Evolutionary conservation across 2,888 invertebrate genomes (phyloP), one percentile per base, ranked within the genome.

Genomic region (Plagiodera versicolora): DNA sequence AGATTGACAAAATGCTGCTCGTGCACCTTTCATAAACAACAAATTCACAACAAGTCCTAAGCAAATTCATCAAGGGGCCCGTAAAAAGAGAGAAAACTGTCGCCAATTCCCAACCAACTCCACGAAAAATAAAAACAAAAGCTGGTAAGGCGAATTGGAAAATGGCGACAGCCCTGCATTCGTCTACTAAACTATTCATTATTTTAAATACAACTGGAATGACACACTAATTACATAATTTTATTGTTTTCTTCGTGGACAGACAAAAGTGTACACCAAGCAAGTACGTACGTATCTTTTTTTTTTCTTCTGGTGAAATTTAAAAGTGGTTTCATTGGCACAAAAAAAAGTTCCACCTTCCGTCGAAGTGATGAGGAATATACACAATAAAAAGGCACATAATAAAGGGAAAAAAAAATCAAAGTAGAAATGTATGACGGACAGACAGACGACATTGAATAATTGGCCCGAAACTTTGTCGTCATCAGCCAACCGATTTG

Each of bases 191-290:
- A 73, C 72, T 72, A 73, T 68, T 55, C 35, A 35, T 63, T 75
- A 76, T 72, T 74, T 76, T 73, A 74, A 75, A 74, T 75, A 77
- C 72, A 76, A 73, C 71, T 79, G 80, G 80, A 80, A 80, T 79
- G 79, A 79, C 79, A n/a, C n/a, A 79, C 75, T 76, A 78, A 75
- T 71, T 73, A 74, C 64, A 75, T 73, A 63, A 65, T 65, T 69
- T 75, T 76, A 75, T 78, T 77, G 75, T 77, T 75, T 75, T 52
- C 74, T n/a, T 72, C 68, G 73, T 76, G 76, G 75, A 78, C 76
- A 66, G 68, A 60, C 60, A 58, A n/a, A n/a, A 62, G 39, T 39
- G 39, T 39, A 39, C 66, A 67, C 54, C 61, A 70, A 67, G 67
- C 67, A 65, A 66, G 62, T 67, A 68, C 6, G 64, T 67, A 69